A percentile compares a stretch with the other conserved stretches of the same genome.
These are phyloP conservation scores for Amphimedon queenslandica DNA, from an alignment of 37 sponge, comb jelly and placozoan genomes.

Conservation along the genomic window DNA sequence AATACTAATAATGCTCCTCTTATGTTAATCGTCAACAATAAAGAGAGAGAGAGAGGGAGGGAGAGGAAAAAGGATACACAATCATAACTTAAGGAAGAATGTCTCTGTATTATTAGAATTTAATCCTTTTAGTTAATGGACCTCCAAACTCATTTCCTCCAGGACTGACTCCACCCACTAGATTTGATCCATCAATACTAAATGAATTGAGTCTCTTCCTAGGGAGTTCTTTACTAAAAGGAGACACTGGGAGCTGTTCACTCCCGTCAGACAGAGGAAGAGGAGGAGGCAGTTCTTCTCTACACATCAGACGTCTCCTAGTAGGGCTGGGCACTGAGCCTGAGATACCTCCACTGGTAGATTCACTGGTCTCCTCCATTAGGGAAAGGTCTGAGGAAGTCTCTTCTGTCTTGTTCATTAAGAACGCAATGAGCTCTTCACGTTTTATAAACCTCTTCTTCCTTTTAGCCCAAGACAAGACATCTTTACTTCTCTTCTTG, in stretches of 20 bases:
- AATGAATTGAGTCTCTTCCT: not conserved
- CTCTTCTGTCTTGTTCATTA: constrained; percentile 56
- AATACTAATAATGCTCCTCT: no score
- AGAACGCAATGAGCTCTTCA: constrained; percentile 75
- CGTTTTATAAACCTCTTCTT: constrained; percentile 56
- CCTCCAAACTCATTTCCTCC: not conserved
- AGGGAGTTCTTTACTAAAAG: not conserved
- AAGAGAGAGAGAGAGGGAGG: no score
- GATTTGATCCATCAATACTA: no score
- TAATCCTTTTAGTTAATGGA: not conserved
- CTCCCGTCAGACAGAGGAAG: no score
- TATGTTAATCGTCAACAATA: no score
- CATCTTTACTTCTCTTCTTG: constrained; percentile 57
- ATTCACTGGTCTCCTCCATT: not conserved
- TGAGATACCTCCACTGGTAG: not conserved
- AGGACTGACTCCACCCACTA: not conserved
- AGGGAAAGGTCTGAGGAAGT: not conserved
- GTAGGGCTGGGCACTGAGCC: not conserved
- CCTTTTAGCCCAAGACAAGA: constrained; percentile 76
- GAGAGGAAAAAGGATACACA: no score
- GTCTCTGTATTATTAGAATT: no score
- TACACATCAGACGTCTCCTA: not conserved
- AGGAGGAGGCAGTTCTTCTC: not conserved
- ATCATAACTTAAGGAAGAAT: no score
- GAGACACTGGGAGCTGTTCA: not conserved